Percentiles rank a stretch among this genome's conserved stretches.
These are phyloP conservation scores for Drosophila ogumai DNA, from an alignment of 1,140 invertebrate genomes.

Conservation along the genomic window DNA sequence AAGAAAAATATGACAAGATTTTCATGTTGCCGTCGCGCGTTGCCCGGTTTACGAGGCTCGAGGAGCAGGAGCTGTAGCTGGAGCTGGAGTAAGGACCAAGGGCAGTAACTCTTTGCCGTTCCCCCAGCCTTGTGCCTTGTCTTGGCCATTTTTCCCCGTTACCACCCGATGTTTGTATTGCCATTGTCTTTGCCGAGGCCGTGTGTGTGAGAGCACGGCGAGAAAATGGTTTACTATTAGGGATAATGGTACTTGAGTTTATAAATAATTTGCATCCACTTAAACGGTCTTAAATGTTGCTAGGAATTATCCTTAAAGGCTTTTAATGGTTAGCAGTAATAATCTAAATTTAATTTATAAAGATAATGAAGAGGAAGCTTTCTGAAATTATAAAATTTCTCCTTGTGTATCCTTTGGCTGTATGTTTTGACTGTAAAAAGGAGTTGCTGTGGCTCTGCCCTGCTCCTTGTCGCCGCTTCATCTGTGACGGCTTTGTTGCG, in stretches of 20 bases:
- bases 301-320: too few species aligned
- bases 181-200: constrained; percentile 54
- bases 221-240: not conserved
- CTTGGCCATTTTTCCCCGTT: constrained; percentile 67
- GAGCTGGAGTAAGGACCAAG: constrained; percentile 15
- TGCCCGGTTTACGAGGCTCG: constrained; percentile 53
- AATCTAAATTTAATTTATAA: not conserved
- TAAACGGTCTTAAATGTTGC: too few species aligned
- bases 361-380: not conserved
- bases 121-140: constrained; percentile 30
- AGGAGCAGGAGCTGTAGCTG: not conserved
- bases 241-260: not conserved
- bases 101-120: constrained; percentile 59
- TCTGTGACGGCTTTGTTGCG: constrained; percentile 44
- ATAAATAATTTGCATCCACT: not conserved
- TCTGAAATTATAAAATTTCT: not conserved
- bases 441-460: constrained; percentile 22
- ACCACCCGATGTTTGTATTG: constrained; percentile 69
- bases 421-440: constrained; percentile 18
- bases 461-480: constrained; percentile 23
- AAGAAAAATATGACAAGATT: constrained; percentile 83
- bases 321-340: too few species aligned
- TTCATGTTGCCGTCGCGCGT: constrained; percentile 70
- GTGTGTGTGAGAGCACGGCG: constrained; percentile 30
- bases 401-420: not conserved